Evolutionary conservation across 2,113 vertebrate species (phyloP).

Genomic region (Puntigrus tetrazona): DNA sequence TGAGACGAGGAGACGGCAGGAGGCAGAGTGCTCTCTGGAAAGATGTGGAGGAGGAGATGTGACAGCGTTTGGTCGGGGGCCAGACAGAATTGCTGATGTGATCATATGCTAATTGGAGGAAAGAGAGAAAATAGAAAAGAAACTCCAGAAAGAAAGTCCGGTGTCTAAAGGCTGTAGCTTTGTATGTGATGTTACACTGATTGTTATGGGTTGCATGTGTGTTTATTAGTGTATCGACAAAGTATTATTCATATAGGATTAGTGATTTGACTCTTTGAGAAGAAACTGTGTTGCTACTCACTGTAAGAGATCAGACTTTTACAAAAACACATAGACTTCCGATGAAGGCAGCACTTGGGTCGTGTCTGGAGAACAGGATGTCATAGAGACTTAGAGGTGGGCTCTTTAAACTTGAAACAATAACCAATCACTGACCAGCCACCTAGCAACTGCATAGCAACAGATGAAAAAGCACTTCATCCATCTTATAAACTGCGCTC

Average conservation of each 20-base stretch:
- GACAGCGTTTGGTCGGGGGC: constrained; percentile 26
- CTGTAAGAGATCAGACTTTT: not conserved
- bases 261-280: not conserved
- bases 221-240: not conserved
- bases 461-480: not conserved
- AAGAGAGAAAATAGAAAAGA: constrained; percentile 25
- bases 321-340: not conserved
- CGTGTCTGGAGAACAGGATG: not conserved
- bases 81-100: constrained; percentile 47
- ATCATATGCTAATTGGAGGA: constrained; percentile 41
- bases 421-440: constrained; percentile 7
- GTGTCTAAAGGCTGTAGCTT: not conserved
- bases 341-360: not conserved
- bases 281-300: not conserved
- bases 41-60: constrained; percentile 12
- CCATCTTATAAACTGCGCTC: not conserved
- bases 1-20: constrained; percentile 4
- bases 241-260: not conserved
- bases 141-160: not conserved
- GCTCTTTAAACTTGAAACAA: not conserved
- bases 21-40: constrained; percentile 7
- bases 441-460: constrained; percentile 31
- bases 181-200: not conserved
- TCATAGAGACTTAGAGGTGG: not conserved
- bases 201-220: not conserved